Evolutionary conservation across 2,797 vertebrate species (phyloP), one percentile per base, ranked within the genome.

Genomic region (Cynopterus sphinx): DNA sequence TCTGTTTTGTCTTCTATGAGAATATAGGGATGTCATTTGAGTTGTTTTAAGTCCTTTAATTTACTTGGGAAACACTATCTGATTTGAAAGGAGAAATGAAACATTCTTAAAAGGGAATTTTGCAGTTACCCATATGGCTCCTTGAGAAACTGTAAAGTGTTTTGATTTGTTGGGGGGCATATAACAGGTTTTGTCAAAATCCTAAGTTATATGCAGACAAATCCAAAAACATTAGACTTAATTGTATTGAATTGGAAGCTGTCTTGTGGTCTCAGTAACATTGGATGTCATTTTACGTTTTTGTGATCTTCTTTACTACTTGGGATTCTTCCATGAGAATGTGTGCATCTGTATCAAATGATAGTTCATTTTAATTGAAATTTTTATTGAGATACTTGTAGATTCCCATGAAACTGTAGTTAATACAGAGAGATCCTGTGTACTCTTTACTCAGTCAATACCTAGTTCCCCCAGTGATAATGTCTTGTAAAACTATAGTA

Each of bases 101-200:
- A 77, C 57, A 77, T 81, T 92, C 46, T 65, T 81, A 65, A 91
- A 49, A 95, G 15, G 33, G 12, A 88, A 73, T 86, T 94, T 93
- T 88, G 3, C 21, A 75, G 10, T 77, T 49, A n/a, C 26, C 39
- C 36, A 21, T 51, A 10, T 75, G 59, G 36, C 49, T 87, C 15
- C 51, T 83, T 67, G 71, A 59, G 17, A 41, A 36, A 82, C 28
- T 36, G 1, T 87, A 55, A 95, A 81, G 46, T 79, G 15, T 53
- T 70, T 95, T 81, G 79, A 39, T 89, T 86, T 95, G 22, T 92
- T 93, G 61, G 43, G 43, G 31, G 74, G 63, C 65, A 39, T 92
- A 31, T 89, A 71, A 68, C 24, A 68, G 63, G 43, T 41, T 24
- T 79, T 93, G 51, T 59, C 77, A 70, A 6, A 91, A 13, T 63